Percentiles rank a stretch among this genome's conserved stretches.
phyloP scores from a whole-genome alignment of 1,140 invertebrate genomes.

The Drepana arcuata region DNA sequence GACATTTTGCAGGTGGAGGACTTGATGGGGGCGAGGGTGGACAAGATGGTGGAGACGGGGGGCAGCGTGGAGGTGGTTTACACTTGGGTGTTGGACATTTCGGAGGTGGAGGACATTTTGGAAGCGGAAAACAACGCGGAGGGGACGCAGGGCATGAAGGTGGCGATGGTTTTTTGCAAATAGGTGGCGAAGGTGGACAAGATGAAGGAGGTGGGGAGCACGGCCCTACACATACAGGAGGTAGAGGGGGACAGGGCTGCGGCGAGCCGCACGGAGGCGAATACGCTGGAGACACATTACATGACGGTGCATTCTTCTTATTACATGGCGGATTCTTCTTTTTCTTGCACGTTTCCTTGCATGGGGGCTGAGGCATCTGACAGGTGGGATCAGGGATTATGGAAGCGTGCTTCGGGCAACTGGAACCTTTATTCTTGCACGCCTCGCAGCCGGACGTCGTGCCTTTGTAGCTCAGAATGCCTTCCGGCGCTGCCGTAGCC shows the following conservation, averaged over 20 bases:
- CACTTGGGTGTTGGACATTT: too few relatives aligned
- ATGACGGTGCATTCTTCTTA: slow-evolving; percentile 12
- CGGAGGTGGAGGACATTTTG: neutral
- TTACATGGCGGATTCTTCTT: slow-evolving; percentile 15
- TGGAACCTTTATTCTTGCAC: slow-evolving; percentile 11
- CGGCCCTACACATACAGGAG: neutral
- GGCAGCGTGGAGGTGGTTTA: neutral
- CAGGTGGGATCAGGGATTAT: slow-evolving; percentile 12
- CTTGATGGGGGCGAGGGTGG: too few relatives aligned
- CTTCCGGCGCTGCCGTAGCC: slow-evolving; percentile 1
- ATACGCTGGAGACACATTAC: too few relatives aligned
- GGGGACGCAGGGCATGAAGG: neutral
- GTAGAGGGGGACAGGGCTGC: too few relatives aligned
- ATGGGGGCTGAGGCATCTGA: slow-evolving; percentile 18
- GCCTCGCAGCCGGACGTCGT: slow-evolving; percentile 9
- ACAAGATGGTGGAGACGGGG: too few relatives aligned
- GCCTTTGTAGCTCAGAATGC: slow-evolving; percentile 24
- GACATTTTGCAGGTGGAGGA: too few relatives aligned
- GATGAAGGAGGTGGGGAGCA: neutral
- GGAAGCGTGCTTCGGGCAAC: slow-evolving; percentile 13
- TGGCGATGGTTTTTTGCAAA: slow-evolving; percentile 9
- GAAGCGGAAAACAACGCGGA: neutral
- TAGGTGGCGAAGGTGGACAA: slow-evolving; percentile 4
- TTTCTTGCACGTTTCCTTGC: slow-evolving; percentile 13
- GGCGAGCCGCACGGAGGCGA: too few relatives aligned